Conservation (phyloP, 1,140 invertebrate species). For the Papilio aristodemus region DNA sequence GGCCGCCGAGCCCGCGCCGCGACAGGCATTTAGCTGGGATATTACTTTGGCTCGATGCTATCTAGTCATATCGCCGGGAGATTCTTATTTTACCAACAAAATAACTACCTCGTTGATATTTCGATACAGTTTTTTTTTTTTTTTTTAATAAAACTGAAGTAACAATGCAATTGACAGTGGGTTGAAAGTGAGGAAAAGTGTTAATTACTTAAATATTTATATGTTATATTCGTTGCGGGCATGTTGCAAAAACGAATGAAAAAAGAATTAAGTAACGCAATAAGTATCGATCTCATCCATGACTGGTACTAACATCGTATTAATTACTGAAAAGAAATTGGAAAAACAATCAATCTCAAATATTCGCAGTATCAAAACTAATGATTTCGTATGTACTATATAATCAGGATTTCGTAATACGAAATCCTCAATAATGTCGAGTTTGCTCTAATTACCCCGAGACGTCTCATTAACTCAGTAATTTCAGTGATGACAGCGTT, state of each 20-base stretch:
- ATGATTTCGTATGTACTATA: not conserved
- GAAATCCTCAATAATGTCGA: not conserved
- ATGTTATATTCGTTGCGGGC: too few relatives aligned
- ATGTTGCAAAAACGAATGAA: too few relatives aligned
- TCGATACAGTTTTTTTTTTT: not conserved
- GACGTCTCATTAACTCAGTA: not conserved
- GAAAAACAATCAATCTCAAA: too few relatives aligned
- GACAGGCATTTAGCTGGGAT: slow-evolving; percentile 22
- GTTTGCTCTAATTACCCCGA: not conserved
- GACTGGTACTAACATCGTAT: too few relatives aligned
- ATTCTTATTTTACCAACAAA: slow-evolving; percentile 16
- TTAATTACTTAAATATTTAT: too few relatives aligned
- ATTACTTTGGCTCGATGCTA: slow-evolving; percentile 23
- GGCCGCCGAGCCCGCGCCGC: slow-evolving; percentile 6
- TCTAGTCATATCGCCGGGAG: slow-evolving; percentile 19
- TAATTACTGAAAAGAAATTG: too few relatives aligned
- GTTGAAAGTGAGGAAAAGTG: too few relatives aligned
- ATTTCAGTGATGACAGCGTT: not conserved
- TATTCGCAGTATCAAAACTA: too few relatives aligned
- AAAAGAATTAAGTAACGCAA: too few relatives aligned
- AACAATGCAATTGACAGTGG: not conserved
- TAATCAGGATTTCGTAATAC: not conserved
- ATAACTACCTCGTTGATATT: slow-evolving; percentile 8
- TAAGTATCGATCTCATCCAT: too few relatives aligned
- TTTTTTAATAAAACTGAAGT: not conserved